Evolutionary conservation across 2,797 vertebrate genomes (phyloP).

Genomic region (Sternotherus odoratus): DNA sequence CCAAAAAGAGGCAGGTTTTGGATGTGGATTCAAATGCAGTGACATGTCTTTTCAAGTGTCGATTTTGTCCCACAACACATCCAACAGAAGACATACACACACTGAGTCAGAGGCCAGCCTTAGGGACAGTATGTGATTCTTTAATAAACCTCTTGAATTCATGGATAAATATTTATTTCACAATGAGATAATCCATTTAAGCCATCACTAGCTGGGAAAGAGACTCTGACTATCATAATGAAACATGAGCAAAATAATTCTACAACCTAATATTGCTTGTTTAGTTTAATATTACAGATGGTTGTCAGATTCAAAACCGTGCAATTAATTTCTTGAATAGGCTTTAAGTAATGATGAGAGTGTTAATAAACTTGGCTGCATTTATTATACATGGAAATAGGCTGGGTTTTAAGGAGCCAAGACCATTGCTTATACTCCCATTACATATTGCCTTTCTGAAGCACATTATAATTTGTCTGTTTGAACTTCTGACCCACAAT

Average conservation of each 20-base stretch:
- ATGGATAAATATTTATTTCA: slow-evolving; percentile 46
- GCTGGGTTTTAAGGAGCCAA: not conserved
- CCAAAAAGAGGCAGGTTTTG: not conserved
- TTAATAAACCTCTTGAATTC: slow-evolving; percentile 38
- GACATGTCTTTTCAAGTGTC: not conserved
- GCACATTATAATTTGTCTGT: not conserved
- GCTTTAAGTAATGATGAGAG: not conserved
- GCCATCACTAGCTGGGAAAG: not conserved
- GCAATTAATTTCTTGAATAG: not conserved
- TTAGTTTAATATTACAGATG: slow-evolving; percentile 17
- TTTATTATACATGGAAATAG: slow-evolving; percentile 7
- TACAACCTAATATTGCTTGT: not conserved
- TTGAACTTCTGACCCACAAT: not conserved
- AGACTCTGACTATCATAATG: not conserved
- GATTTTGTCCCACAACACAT: not conserved
- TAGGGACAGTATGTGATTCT: not conserved
- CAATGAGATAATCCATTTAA: slow-evolving; percentile 48
- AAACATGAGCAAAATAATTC: slow-evolving; percentile 21
- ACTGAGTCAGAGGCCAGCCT: slow-evolving; percentile 33
- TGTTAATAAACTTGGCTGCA: slow-evolving; percentile 3
- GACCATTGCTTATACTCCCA: not conserved
- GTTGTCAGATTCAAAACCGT: not conserved
- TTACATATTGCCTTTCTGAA: not conserved
- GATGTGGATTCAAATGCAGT: not conserved
- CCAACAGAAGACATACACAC: not conserved